Evolutionary conservation across 2,797 vertebrate species (phyloP).

Genomic region (Ctenochaetus hawaiiensis): DNA sequence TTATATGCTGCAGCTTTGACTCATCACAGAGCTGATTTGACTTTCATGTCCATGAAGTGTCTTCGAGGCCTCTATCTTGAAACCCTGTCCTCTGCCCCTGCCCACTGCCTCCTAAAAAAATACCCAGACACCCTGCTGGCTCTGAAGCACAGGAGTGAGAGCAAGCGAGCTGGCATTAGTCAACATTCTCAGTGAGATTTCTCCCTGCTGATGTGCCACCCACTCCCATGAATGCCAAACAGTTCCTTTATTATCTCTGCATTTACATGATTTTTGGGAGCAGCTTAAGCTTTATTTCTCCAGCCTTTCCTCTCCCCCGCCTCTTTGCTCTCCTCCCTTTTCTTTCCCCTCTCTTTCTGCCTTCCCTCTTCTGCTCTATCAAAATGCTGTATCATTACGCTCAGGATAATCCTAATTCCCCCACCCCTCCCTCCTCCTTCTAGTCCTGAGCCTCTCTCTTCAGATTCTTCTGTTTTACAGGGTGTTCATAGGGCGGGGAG

Average conservation of each 20-base stretch:
- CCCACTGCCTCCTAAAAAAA: conserved; percentile 46
- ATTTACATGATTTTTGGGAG: conserved; percentile 81
- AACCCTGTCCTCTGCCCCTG: conserved; percentile 1
- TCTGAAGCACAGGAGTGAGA: conserved; percentile 42
- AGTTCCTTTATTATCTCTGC: conserved; percentile 83
- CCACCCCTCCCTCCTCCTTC: conserved; percentile 40
- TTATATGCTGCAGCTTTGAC: conserved; percentile 27
- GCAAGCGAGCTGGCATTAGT: conserved; percentile 57
- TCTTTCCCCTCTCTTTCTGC: conserved; percentile 29
- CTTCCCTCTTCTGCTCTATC: conserved; percentile 50
- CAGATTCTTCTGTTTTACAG: conserved; percentile 59
- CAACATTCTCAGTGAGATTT: conserved; percentile 74
- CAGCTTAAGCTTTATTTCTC: conserved; percentile 77
- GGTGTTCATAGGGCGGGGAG: conserved; percentile 29
- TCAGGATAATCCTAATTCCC: conserved; percentile 80
- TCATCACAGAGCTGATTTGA: conserved; percentile 36
- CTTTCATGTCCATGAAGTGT: conserved; percentile 41
- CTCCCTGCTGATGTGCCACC: conserved; percentile 77
- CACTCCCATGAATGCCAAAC: conserved; percentile 84
- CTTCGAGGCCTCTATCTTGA: conserved; percentile 31
- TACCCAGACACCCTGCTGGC: conserved; percentile 59
- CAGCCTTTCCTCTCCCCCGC: conserved; percentile 33
- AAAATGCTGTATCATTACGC: conserved; percentile 85
- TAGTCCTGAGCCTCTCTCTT: conserved; percentile 60
- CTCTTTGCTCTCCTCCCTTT: conserved; percentile 50